Percentiles rank a stretch among this genome's conserved stretches.
Conservation (phyloP, 1,140 invertebrate species). For the Microplitis mediator region DNA sequence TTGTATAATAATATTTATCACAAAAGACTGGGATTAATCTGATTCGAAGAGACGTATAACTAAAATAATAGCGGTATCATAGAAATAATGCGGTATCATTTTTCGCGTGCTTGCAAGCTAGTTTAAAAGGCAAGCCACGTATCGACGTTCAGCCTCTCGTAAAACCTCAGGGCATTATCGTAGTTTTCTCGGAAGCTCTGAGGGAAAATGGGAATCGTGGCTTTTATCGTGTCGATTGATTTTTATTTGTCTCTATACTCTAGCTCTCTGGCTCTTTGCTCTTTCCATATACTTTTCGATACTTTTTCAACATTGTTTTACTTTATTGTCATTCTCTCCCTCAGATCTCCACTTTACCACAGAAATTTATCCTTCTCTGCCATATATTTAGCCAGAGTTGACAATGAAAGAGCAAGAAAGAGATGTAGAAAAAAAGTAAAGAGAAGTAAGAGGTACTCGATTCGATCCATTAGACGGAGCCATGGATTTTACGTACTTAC, state of each 20-base stretch:
- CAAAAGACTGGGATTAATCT: not conserved
- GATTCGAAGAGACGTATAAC: not conserved
- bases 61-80: not conserved
- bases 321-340: not conserved
- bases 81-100: slow-evolving; percentile 27
- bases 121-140: slow-evolving; percentile 42
- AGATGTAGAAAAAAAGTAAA: too few relatives aligned
- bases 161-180: slow-evolving; percentile 44
- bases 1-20: slow-evolving; percentile 21
- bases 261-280: slow-evolving; percentile 5
- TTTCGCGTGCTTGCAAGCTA: slow-evolving; percentile 22
- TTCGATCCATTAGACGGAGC: not conserved
- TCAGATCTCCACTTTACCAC: not conserved
- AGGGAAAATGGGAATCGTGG: slow-evolving; percentile 35
- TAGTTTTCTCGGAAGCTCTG: slow-evolving; percentile 29
- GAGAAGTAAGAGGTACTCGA: too few relatives aligned
- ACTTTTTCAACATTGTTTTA: not conserved
- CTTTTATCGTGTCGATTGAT: slow-evolving; percentile 38
- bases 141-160: slow-evolving; percentile 49
- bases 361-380: too few relatives aligned
- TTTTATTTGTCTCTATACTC: slow-evolving; percentile 35
- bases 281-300: not conserved
- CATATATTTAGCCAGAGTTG: too few relatives aligned
- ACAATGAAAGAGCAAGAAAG: too few relatives aligned
- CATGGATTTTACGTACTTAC: slow-evolving; percentile 11